phyloP scores from a whole-genome alignment of 1,140 invertebrate genomes.

The Nomia melanderi region DNA sequence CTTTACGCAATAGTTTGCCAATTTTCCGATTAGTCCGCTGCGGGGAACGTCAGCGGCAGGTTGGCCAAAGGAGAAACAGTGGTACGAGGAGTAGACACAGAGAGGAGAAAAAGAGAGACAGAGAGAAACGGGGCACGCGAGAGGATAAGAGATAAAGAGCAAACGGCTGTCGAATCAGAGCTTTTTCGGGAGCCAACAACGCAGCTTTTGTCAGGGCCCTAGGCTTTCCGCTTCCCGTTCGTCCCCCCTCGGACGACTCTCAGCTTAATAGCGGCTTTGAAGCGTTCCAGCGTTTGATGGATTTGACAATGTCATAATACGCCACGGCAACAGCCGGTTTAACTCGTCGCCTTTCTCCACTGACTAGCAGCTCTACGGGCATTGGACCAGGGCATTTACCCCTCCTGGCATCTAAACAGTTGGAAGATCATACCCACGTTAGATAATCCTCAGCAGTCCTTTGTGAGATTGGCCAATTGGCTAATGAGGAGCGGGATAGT shows the following conservation, averaged over 20 bases:
- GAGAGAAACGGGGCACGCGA: neutral
- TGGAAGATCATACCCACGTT: neutral
- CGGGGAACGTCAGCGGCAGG: neutral
- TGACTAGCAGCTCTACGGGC: constrained; percentile 1
- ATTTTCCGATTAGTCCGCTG: constrained; percentile 49
- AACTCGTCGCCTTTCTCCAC: constrained; percentile 45
- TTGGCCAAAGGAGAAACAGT: neutral
- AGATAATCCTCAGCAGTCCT: constrained; percentile 29
- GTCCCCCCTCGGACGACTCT: constrained; percentile 21
- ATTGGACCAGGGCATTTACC: too few relatives aligned
- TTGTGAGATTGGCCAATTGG: constrained; percentile 66
- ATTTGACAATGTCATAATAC: constrained; percentile 71
- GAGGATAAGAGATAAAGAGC: constrained; percentile 14
- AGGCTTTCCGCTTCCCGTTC: constrained; percentile 35
- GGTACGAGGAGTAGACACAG: neutral
- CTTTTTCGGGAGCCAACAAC: constrained; percentile 57
- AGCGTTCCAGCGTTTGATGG: constrained; percentile 70
- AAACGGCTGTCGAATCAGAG: constrained; percentile 35
- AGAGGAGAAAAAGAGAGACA: neutral
- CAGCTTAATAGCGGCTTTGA: constrained; percentile 69
- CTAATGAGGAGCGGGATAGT: constrained; percentile 70
- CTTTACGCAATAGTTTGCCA: constrained; percentile 36
- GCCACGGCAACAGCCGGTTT: constrained; percentile 52
- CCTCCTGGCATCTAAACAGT: constrained; percentile 23
- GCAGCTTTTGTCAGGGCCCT: constrained; percentile 50